phyloP scores from a whole-genome alignment of 2,888 invertebrate species.

The Xiphydria camelus region DNA sequence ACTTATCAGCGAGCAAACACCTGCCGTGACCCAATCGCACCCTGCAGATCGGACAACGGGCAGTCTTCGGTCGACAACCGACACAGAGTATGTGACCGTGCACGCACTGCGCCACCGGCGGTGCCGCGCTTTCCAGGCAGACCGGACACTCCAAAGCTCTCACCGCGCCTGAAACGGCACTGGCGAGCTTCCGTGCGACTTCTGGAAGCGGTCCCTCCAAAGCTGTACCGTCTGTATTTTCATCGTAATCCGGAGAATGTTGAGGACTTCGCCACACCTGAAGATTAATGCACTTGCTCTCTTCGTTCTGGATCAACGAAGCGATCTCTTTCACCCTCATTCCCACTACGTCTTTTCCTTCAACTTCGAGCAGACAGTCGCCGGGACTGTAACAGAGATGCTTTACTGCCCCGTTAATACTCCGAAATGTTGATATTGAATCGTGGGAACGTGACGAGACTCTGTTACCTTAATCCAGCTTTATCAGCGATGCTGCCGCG shows the following conservation, averaged over 20 bases:
- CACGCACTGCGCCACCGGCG: conserved; percentile 67
- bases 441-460: no score
- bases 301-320: conserved; percentile 38
- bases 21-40: conserved; percentile 56
- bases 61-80: conserved; percentile 62
- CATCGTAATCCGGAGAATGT: conserved; percentile 4
- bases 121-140: conserved; percentile 66
- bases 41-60: conserved; percentile 66
- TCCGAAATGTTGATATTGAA: no score
- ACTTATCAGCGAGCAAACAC: conserved; percentile 50
- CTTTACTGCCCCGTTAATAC: no score
- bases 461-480: conserved; percentile 63
- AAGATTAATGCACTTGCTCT: conserved; percentile 34
- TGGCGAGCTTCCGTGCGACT: conserved; percentile 45
- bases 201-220: conserved; percentile 50
- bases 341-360: conserved; percentile 63
- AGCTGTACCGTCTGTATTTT: conserved; percentile 24
- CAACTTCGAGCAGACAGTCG: conserved; percentile 73
- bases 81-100: conserved; percentile 67
- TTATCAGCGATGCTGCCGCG: conserved; percentile 65
- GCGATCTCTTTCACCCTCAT: conserved; percentile 62
- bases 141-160: conserved; percentile 65
- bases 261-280: conserved; percentile 41
- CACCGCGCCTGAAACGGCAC: conserved; percentile 46
- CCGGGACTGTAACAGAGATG: conserved; percentile 58